These are phyloP conservation scores for Plestiodon gilberti DNA, from an alignment of 2,113 vertebrate species.

Conservation along the genomic window DNA sequence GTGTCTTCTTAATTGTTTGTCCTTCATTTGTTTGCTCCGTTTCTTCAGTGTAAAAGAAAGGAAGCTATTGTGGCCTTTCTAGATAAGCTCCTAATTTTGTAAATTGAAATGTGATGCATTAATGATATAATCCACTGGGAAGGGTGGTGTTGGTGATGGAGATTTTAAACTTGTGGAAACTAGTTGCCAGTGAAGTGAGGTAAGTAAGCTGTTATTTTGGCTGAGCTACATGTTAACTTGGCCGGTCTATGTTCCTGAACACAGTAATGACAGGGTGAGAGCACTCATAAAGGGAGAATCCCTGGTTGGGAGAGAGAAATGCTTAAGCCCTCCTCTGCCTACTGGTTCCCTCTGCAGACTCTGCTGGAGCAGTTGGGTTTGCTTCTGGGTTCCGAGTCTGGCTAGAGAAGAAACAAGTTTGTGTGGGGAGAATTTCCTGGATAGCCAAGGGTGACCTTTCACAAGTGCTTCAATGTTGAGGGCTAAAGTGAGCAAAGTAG, in stretches of 20 bases:
- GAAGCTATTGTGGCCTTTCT: neutral
- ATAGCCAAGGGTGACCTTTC: neutral
- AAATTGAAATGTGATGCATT: constrained; percentile 18
- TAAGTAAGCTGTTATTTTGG: neutral
- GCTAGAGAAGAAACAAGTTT: too few relatives aligned
- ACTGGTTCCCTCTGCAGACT: neutral
- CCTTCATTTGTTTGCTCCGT: neutral
- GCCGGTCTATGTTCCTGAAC: neutral
- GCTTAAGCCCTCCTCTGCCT: neutral
- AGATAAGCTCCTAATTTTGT: neutral
- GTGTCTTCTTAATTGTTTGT: neutral
- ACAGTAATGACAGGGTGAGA: too few relatives aligned
- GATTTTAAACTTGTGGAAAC: neutral
- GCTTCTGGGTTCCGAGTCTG: too few relatives aligned
- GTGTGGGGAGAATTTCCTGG: neutral
- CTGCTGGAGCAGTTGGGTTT: neutral
- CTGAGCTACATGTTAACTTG: neutral
- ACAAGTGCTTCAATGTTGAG: neutral
- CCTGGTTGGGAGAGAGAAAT: neutral
- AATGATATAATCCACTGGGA: neutral
- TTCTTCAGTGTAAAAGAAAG: neutral
- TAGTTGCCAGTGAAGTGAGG: neutral
- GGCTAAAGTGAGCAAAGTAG: neutral
- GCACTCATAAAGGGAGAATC: neutral
- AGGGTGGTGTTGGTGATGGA: neutral